Evolutionary conservation across 2,888 invertebrate genomes (phyloP).

Genomic region (Tortrix viridana): DNA sequence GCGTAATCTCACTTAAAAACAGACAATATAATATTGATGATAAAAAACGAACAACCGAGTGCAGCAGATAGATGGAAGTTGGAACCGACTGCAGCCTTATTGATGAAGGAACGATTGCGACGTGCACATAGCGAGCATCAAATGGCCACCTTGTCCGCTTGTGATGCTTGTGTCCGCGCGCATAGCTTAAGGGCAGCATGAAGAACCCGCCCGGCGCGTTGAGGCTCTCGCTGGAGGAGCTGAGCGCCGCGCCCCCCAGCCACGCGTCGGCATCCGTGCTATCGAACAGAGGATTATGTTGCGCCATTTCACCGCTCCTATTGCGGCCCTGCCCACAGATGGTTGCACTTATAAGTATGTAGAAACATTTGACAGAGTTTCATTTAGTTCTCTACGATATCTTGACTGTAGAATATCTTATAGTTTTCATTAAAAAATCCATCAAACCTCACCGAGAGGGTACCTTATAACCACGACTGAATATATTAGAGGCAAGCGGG

Average conservation of each 20-base stretch:
- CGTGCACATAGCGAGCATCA: constrained; percentile 71
- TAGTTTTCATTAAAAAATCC: too few species aligned
- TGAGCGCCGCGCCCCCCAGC: constrained; percentile 69
- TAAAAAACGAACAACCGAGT: too few species aligned
- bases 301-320: constrained; percentile 40
- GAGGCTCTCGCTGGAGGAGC: constrained; percentile 87
- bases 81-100: constrained; percentile 46
- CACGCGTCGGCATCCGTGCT: constrained; percentile 70
- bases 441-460: too few species aligned
- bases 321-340: constrained; percentile 6
- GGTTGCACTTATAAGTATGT: too few species aligned
- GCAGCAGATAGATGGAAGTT: constrained; percentile 33
- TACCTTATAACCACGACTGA: too few species aligned
- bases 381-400: too few species aligned
- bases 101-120: constrained; percentile 51
- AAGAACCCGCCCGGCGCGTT: constrained; percentile 87
- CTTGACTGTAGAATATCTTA: too few species aligned
- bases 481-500: too few species aligned
- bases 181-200: constrained; percentile 90
- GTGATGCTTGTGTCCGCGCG: constrained; percentile 90
- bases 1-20: too few species aligned
- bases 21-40: too few species aligned
- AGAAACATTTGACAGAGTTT: too few species aligned
- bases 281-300: constrained; percentile 55
- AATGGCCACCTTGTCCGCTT: constrained; percentile 90